phyloP scores from a whole-genome alignment of 2,797 vertebrate species.

The Okamejei kenojei region DNA sequence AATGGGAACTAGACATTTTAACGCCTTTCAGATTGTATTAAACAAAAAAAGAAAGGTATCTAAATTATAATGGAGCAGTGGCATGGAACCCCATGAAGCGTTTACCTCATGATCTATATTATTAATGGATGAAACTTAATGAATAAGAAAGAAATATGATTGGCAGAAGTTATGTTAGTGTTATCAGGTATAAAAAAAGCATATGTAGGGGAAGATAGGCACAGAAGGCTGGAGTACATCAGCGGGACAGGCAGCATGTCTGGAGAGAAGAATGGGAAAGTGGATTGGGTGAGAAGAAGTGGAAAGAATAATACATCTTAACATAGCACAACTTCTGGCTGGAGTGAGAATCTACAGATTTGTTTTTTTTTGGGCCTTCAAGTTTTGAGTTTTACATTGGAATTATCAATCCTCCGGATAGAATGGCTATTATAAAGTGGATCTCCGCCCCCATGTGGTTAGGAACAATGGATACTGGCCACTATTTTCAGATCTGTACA shows the following conservation, averaged over 20 bases:
- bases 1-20: background rate
- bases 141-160: background rate
- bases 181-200: too few relatives aligned
- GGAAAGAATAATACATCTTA: background rate
- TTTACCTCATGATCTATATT: background rate
- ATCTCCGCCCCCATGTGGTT: background rate
- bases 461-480: too few relatives aligned
- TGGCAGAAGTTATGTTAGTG: background rate
- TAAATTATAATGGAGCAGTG: background rate
- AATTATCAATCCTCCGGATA: background rate
- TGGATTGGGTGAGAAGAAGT: background rate
- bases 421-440: background rate
- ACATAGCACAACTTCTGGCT: background rate
- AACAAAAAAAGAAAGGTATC: background rate
- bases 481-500: background rate
- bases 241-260: too few relatives aligned
- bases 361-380: background rate
- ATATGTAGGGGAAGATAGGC: background rate
- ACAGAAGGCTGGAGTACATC: background rate
- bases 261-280: background rate
- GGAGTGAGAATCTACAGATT: background rate
- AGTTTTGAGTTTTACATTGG: background rate
- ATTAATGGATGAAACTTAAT: background rate
- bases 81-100: background rate
- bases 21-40: background rate